Evolutionary conservation across 2,888 invertebrate genomes (phyloP).

Genomic region (Tupiocoris notatus): DNA sequence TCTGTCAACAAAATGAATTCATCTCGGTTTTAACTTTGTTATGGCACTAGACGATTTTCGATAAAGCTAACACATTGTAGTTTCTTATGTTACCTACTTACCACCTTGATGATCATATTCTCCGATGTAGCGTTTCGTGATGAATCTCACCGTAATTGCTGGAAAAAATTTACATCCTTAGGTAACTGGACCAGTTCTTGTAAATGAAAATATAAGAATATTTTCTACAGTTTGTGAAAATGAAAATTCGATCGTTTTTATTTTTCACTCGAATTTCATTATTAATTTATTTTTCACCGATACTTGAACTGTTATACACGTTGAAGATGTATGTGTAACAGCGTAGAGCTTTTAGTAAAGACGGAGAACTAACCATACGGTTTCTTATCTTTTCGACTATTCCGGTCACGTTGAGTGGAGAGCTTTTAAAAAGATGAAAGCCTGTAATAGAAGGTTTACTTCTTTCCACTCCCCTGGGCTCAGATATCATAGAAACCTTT

Average conservation of each 20-base stretch:
- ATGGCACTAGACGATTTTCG: neutral
- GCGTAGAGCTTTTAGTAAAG: too few species aligned
- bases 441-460: neutral
- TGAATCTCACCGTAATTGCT: constrained; percentile 84
- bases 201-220: too few species aligned
- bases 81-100: constrained; percentile 54
- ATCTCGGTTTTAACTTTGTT: neutral
- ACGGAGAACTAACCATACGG: neutral
- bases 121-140: constrained; percentile 90
- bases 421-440: neutral
- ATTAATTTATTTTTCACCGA: too few species aligned
- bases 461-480: neutral
- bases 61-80: neutral
- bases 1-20: constrained; percentile 44
- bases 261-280: too few species aligned
- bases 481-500: neutral
- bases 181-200: too few species aligned
- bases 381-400: neutral
- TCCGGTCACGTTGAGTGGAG: neutral
- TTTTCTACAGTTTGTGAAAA: too few species aligned
- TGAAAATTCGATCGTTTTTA: too few species aligned
- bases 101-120: constrained; percentile 94
- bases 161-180: too few species aligned
- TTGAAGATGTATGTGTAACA: too few species aligned
- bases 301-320: too few species aligned